Evolutionary conservation across 2,888 invertebrate genomes (phyloP).

Genomic region (Ctena decussata): DNA sequence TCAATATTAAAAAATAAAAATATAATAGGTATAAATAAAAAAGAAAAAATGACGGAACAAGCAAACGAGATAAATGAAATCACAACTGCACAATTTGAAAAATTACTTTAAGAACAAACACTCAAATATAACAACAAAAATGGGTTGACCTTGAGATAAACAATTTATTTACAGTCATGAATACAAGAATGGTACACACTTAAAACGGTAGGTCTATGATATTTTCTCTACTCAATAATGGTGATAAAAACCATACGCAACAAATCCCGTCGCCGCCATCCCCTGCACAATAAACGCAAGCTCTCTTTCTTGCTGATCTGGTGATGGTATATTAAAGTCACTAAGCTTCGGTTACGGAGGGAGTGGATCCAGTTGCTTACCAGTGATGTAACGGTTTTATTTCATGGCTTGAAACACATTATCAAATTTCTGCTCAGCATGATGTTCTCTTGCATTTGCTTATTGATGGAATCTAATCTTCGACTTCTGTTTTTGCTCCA

Average conservation of each 20-base stretch:
- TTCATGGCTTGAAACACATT: conserved; percentile 50
- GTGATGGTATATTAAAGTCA: conserved; percentile 27
- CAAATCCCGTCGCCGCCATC: conserved; percentile 1
- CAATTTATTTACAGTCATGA: conserved; percentile 31
- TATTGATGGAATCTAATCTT: background rate
- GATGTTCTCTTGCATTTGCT: conserved; percentile 25
- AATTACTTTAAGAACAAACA: conserved; percentile 33
- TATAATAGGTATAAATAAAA: background rate
- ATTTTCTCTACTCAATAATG: conserved; percentile 25
- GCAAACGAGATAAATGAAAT: background rate
- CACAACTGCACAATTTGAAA: conserved; percentile 30
- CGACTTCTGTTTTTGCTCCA: conserved; percentile 27
- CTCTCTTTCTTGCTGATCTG: conserved; percentile 33
- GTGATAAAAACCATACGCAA: conserved; percentile 11
- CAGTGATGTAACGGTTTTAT: conserved; percentile 41
- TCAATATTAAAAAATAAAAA: background rate
- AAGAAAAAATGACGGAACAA: background rate
- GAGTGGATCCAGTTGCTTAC: conserved; percentile 21
- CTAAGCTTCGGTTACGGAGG: conserved; percentile 14
- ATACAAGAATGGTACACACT: conserved; percentile 21
- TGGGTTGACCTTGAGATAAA: conserved; percentile 37
- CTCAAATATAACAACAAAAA: conserved; percentile 25
- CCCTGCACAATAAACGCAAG: background rate
- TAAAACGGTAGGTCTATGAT: conserved; percentile 19
- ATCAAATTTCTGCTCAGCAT: conserved; percentile 41